Evolutionary conservation across 1,140 invertebrate species (phyloP).

Genomic region (Trachymyrmex septentrionalis): DNA sequence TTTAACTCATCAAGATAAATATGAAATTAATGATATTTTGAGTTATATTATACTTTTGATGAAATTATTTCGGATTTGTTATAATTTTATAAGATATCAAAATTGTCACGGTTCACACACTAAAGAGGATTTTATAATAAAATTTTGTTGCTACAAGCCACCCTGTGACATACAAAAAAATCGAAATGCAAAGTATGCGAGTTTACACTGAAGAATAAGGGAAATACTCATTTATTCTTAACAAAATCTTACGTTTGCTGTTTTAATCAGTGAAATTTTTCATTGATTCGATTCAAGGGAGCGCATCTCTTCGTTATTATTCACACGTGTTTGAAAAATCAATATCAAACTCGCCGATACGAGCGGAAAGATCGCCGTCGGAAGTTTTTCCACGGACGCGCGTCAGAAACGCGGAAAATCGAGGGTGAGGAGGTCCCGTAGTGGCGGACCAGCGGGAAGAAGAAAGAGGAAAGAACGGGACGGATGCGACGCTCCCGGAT

Average conservation of each 20-base stretch:
- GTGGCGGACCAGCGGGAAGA: slow-evolving; percentile 15
- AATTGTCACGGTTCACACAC: too few species aligned
- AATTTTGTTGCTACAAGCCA: neutral
- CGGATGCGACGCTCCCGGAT: slow-evolving; percentile 75
- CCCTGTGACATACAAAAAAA: neutral
- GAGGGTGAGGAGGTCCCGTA: slow-evolving; percentile 66
- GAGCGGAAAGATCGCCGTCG: slow-evolving; percentile 55
- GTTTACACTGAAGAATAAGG: neutral
- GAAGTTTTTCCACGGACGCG: slow-evolving; percentile 65
- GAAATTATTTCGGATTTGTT: too few species aligned
- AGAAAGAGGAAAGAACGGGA: slow-evolving; percentile 33
- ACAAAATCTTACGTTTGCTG: neutral
- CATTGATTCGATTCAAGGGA: neutral
- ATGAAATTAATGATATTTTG: too few species aligned
- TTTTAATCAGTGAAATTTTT: neutral
- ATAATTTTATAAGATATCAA: too few species aligned
- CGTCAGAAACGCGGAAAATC: slow-evolving; percentile 69
- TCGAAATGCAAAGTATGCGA: neutral
- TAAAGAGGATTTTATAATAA: neutral
- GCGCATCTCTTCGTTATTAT: neutral
- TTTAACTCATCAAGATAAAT: too few species aligned
- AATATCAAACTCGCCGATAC: slow-evolving; percentile 55
- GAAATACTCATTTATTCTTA: neutral
- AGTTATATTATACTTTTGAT: too few species aligned
- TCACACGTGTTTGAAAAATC: slow-evolving; percentile 56